Percentiles rank a stretch among this genome's conserved stretches.
Conservation (phyloP, 2,113 vertebrate species). For the Macroglossus sobrinus region DNA sequence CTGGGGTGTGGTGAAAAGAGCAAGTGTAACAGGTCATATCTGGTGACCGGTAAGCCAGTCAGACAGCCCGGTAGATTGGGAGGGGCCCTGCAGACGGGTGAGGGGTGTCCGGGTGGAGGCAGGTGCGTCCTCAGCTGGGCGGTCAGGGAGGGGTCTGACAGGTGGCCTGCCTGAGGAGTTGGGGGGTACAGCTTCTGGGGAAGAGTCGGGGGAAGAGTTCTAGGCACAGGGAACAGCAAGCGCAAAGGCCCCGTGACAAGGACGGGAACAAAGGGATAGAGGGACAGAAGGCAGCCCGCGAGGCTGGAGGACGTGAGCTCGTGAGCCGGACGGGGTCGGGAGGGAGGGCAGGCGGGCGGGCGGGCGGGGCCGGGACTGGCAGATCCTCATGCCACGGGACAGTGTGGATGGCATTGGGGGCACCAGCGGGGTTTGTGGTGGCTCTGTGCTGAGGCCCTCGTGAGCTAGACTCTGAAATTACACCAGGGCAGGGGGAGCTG, state of each 20-base stretch:
- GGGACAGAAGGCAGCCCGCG: too few species aligned
- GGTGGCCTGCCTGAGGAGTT: background rate
- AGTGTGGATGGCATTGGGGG: background rate
- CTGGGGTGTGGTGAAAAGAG: background rate
- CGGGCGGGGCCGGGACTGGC: background rate
- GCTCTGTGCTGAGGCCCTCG: background rate
- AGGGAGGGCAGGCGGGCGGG: background rate
- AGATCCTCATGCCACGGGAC: rapidly evolving
- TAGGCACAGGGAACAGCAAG: background rate
- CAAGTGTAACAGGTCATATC: background rate
- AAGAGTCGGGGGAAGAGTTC: background rate
- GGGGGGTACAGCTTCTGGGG: background rate
- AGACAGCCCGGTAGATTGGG: background rate
- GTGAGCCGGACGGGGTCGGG: background rate
- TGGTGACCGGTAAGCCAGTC: rapidly evolving
- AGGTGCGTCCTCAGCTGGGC: background rate
- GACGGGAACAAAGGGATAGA: background rate
- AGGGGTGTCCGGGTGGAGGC: background rate
- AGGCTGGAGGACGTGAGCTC: background rate
- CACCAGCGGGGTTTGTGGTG: rapidly evolving
- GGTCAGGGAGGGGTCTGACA: background rate
- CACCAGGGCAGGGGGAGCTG: background rate
- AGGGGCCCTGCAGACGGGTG: background rate
- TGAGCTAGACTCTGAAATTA: background rate
- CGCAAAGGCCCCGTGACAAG: background rate